These are phyloP conservation scores for Heterotilapia buettikoferi DNA, from an alignment of 2,113 vertebrate genomes.

Conservation along the genomic window DNA sequence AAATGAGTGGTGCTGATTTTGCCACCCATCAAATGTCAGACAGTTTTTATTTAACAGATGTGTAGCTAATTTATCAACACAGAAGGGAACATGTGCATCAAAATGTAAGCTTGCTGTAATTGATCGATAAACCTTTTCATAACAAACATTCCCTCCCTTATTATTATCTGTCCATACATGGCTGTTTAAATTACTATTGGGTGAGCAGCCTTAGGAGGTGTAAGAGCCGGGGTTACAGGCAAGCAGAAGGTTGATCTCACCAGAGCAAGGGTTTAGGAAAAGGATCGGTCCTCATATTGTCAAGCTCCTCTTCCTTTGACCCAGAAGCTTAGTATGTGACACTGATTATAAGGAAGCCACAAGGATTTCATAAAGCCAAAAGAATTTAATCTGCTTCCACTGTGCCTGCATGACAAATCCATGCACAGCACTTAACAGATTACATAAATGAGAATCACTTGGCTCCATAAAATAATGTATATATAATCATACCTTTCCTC, in stretches of 20 bases:
- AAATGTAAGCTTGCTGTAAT: background rate
- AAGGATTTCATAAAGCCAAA: slow-evolving; percentile 24
- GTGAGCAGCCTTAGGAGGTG: slow-evolving; percentile 4
- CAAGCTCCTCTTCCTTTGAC: background rate
- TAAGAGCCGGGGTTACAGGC: background rate
- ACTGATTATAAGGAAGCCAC: slow-evolving; percentile 27
- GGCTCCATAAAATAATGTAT: background rate
- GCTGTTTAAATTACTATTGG: background rate
- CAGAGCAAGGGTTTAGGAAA: background rate
- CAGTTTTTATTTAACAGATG: background rate
- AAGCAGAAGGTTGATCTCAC: background rate
- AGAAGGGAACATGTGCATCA: background rate
- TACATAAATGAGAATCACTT: slow-evolving; percentile 1
- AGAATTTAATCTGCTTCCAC: slow-evolving; percentile 25
- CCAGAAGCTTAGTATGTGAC: slow-evolving; percentile 20
- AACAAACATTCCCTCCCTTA: background rate
- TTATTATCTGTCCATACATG: background rate
- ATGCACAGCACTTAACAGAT: background rate
- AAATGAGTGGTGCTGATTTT: background rate
- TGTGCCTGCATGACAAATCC: background rate
- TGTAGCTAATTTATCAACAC: background rate
- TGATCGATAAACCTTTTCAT: background rate
- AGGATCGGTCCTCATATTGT: background rate
- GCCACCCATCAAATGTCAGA: background rate
- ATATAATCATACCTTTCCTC: background rate